A percentile compares a stretch with the other conserved stretches of the same genome.
Evolutionary conservation across 2,888 invertebrate genomes (phyloP).

Genomic region (Protonemura montana): DNA sequence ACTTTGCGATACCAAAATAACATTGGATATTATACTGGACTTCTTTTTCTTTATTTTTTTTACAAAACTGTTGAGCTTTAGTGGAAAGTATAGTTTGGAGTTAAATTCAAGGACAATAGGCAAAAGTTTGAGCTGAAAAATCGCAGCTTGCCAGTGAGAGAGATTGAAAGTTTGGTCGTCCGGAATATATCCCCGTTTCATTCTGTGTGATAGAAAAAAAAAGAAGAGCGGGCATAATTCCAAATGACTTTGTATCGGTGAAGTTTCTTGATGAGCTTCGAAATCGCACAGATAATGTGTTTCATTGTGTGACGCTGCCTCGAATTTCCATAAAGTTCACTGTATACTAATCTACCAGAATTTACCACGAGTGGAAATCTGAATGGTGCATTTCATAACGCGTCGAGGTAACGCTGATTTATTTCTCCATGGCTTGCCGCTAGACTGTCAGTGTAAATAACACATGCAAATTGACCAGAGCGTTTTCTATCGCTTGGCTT

Average conservation of each 20-base stretch:
- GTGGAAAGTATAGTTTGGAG: not conserved
- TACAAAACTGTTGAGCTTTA: not conserved
- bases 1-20: not conserved
- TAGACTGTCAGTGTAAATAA: slow-evolving; percentile 20
- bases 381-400: not conserved
- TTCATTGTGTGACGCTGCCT: too few species aligned
- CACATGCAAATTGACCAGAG: slow-evolving; percentile 24
- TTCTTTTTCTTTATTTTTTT: too few species aligned
- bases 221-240: too few species aligned
- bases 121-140: not conserved
- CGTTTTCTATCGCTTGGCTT: not conserved
- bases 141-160: not conserved
- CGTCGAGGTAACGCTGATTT: slow-evolving; percentile 17
- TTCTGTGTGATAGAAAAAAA: not conserved
- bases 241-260: too few species aligned
- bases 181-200: not conserved
- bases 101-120: not conserved
- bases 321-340: too few species aligned
- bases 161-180: not conserved
- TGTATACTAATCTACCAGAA: not conserved
- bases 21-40: not conserved
- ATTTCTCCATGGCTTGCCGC: not conserved
- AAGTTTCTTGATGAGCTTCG: too few species aligned
- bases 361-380: not conserved
- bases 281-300: too few species aligned